A percentile compares a stretch with the other conserved stretches of the same genome.
These are phyloP conservation scores for Montifringilla adamsi DNA, from an alignment of 2,113 vertebrate species.

Conservation along the genomic window DNA sequence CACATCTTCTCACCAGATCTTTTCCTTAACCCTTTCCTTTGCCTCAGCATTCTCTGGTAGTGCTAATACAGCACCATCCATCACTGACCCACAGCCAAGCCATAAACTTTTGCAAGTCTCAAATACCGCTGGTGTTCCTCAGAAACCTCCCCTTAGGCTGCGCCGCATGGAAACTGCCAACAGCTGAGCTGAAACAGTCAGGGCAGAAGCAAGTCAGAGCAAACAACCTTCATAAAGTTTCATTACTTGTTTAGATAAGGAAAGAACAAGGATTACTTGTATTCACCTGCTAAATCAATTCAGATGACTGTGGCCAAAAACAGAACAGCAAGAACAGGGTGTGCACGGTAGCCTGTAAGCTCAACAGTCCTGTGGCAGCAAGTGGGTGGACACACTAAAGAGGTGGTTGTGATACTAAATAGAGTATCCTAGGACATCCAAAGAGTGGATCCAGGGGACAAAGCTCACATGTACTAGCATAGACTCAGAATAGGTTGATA, in stretches of 20 bases:
- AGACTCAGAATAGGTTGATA: neutral
- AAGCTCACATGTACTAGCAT: neutral
- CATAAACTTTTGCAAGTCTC: neutral
- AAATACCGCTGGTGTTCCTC: neutral
- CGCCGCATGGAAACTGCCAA: neutral
- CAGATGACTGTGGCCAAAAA: neutral
- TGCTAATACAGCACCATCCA: neutral
- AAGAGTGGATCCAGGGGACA: neutral
- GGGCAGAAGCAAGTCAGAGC: neutral
- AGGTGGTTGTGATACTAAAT: neutral
- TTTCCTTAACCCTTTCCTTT: neutral
- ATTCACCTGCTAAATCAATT: neutral
- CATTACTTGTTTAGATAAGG: neutral
- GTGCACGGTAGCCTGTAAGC: neutral
- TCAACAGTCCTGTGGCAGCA: neutral
- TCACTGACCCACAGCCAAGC: neutral
- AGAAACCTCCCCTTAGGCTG: neutral
- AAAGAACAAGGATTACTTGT: neutral
- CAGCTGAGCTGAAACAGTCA: neutral
- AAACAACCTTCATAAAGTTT: neutral
- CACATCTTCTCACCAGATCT: neutral
- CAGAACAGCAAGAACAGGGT: neutral
- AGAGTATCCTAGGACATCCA: neutral
- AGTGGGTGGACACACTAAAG: neutral
- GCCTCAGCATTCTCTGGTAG: neutral